Evolutionary conservation across 2,888 invertebrate genomes (phyloP), one percentile per base, ranked within the genome.

Genomic region (Epiblema foenella): DNA sequence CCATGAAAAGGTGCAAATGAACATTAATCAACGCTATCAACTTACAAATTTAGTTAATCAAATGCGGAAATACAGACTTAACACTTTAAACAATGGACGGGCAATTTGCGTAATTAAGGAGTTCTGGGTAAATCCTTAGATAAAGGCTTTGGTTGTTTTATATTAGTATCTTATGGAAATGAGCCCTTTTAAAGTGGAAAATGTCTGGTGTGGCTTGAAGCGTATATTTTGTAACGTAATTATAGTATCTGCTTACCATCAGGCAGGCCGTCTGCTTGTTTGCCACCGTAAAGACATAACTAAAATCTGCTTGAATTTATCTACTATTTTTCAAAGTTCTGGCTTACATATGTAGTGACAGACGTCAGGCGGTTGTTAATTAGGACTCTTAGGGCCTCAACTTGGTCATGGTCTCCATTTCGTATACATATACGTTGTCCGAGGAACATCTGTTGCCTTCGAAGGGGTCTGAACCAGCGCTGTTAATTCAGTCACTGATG

Each of bases 141-240:
- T 54, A 68, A 60, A 69, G 56, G 56, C 52, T 60, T 60, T 39
- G 51, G 52, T 37, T 17, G 60, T 66, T 62, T 60, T 33, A 69
- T 65, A 73, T 68, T 29, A 42, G 37, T 46, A 72, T 72, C 69
- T 46, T 74, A 71, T 77, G 76, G 73, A 75, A 78, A 77, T 78
- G 75, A 75, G 78, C 74, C 75, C 75, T 77, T 76, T 77, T 68
- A 72, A 68, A 66, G 24, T 63, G 57, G 72, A 75, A 74, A 74
- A 70, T 71, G 73, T 71, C 73, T 51, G 46, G 17, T 42, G 42
- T 73, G 18, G 66, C 74, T 73, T 46, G 52, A 39, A 63, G 70
- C 69, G 15, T 63, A 66, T 54, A 65, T 59, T 60, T 60, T 42
- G 37, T 60, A 59, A 68, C 42, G 65, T 66, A 66, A 69, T 60